Evolutionary conservation across 64 coral and sea anemone genomes (phyloP).

Genomic region (Montipora sp.): DNA sequence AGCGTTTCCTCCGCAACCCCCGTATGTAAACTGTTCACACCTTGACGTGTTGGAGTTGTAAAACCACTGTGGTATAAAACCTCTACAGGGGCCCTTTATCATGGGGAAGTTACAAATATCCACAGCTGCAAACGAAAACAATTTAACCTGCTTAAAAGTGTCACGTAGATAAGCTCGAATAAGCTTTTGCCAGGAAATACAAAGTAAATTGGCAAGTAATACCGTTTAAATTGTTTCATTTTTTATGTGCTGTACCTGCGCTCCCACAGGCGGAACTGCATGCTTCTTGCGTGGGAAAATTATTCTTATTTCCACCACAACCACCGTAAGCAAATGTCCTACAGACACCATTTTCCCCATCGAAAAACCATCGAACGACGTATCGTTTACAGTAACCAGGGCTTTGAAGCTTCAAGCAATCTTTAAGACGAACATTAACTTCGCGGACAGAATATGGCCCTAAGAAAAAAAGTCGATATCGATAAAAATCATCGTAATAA

Average conservation of each 20-base stretch:
- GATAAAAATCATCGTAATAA: not conserved
- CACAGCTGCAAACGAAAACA: conserved; percentile 15
- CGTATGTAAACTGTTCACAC: conserved; percentile 67
- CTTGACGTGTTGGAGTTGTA: conserved; percentile 50
- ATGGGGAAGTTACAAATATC: conserved; percentile 65
- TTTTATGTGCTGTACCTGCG: conserved; percentile 44
- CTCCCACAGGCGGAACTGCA: conserved; percentile 65
- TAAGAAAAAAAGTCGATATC: not conserved
- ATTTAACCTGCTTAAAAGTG: not conserved
- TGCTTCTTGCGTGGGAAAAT: conserved; percentile 60
- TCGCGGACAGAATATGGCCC: not conserved
- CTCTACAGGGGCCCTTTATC: conserved; percentile 52
- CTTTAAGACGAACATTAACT: conserved; percentile 10
- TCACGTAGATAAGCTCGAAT: too few species aligned
- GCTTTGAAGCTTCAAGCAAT: conserved; percentile 45
- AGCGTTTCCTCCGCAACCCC: conserved; percentile 68
- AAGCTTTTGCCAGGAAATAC: too few species aligned
- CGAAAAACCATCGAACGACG: conserved; percentile 74
- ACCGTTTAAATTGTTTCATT: too few species aligned
- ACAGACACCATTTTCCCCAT: conserved; percentile 34
- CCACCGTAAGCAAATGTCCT: conserved; percentile 81
- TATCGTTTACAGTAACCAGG: conserved; percentile 67
- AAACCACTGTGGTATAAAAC: conserved; percentile 57
- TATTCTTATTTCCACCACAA: conserved; percentile 85
- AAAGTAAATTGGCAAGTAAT: too few species aligned